Base-by-base conservation (phyloP, 2,888 invertebrate genomes). In the Diplolepis rosae region DNA sequence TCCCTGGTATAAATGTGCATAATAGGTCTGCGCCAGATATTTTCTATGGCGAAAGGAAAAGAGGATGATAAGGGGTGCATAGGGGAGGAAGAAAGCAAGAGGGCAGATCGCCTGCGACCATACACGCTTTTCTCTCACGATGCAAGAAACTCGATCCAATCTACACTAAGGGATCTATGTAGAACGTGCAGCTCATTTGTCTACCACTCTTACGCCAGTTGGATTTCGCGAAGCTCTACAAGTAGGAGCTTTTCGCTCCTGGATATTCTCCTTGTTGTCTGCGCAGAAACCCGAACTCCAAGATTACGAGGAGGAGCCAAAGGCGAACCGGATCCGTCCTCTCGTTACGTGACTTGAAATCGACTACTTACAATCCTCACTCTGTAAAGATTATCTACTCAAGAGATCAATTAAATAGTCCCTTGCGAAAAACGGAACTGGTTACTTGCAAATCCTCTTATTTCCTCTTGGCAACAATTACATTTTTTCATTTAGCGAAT, bases 61-160 rank as follows among this genome's bases (percentile, higher is more conserved):
- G 13, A 11, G 48, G 6, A 27, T 18, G 69, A 70, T 65, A 32
- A 42, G 24, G 65, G 70, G 71, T 70, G 67, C 70, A 71, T 68
- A 68, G 75, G 68, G 45, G 68, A 73, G 71, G 71, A 15, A 32
- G 18, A 56, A 28, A 27, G 27, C 4, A 45, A 52, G 56, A 56
- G 70, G 56, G 65, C 54, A 48, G 22, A 18, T 61, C 6, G 32
- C 70, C 54, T 68, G 66, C 65, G 73, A 27, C 35, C 35, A 24
- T 68, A 69, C 78, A 78, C 80, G 82, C 82, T 84, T 84, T 82
- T 83, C 83, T 85, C 84, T 82, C 84, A 83, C 84, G 85, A 86
- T 83, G 83, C 85, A 83, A 86, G 87, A 87, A 88, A 88, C 85
- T 85, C 85, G 86, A 88, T 85, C 86, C 87, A 87, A 88, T 88